Evolutionary conservation across 2,113 vertebrate species (phyloP).

Genomic region (Neodon shergylaensis): DNA sequence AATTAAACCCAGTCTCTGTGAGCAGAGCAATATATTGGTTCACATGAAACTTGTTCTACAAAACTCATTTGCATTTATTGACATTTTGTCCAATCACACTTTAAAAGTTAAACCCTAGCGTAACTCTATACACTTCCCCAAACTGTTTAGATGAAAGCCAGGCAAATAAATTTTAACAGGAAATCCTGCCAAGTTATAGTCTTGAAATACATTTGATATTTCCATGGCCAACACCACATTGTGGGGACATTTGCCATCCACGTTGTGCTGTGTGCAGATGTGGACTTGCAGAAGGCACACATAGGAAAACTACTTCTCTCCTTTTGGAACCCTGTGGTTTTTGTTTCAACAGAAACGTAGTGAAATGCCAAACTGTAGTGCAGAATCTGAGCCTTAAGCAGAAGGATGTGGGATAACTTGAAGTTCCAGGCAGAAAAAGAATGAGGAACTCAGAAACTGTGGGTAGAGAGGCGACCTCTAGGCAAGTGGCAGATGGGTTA

Average conservation of each 20-base stretch:
- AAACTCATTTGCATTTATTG: slow-evolving; percentile 73
- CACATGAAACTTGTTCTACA: slow-evolving; percentile 78
- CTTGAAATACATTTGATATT: background rate
- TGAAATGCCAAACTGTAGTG: slow-evolving; percentile 11
- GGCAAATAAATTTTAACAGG: background rate
- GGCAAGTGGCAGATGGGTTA: slow-evolving; percentile 23
- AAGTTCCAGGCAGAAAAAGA: background rate
- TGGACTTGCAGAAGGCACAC: background rate
- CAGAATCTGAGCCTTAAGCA: background rate
- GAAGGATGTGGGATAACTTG: background rate
- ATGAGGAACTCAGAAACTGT: background rate
- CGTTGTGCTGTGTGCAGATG: background rate
- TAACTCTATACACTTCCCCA: background rate
- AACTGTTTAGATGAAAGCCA: slow-evolving; percentile 49
- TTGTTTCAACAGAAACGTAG: slow-evolving; percentile 7
- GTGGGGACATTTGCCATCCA: background rate
- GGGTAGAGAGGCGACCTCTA: background rate
- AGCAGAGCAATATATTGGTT: slow-evolving; percentile 77
- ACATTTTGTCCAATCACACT: slow-evolving; percentile 64
- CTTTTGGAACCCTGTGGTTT: slow-evolving; percentile 40
- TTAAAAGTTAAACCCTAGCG: slow-evolving; percentile 65
- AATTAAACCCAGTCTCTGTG: slow-evolving; percentile 74
- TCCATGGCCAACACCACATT: background rate
- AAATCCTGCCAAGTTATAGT: slow-evolving; percentile 19
- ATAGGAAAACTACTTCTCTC: slow-evolving; percentile 6